Conservation (phyloP, 2,113 vertebrate genomes). For the Ursus arctos region DNA sequence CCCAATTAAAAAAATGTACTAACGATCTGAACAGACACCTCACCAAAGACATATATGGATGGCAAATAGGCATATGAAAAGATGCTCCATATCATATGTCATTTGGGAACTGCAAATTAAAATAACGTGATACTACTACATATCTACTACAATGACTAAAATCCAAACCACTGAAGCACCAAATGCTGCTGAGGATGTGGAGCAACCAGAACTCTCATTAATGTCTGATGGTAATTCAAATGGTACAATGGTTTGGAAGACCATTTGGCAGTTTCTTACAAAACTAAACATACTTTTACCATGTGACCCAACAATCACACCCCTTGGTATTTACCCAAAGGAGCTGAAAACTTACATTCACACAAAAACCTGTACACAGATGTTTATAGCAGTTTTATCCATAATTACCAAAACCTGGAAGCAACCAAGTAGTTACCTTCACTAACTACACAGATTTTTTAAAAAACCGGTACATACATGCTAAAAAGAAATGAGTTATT, state of each 20-base stretch:
- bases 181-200: neutral
- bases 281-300: neutral
- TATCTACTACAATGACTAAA: neutral
- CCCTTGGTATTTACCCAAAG: neutral
- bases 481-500: neutral
- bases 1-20: neutral
- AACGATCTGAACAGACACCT: neutral
- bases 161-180: neutral
- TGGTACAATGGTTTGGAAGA: neutral
- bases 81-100: neutral
- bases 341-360: neutral
- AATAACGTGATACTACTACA: neutral
- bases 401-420: neutral
- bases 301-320: neutral
- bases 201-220: neutral
- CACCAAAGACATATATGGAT: neutral
- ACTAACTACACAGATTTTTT: neutral
- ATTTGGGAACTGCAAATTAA: neutral
- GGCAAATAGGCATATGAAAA: neutral
- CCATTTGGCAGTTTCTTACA: neutral
- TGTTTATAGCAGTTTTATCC: neutral
- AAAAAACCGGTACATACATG: neutral
- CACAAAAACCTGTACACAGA: neutral
- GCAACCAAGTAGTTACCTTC: neutral
- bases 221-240: neutral